A percentile compares a stretch with the other conserved stretches of the same genome.
Evolutionary conservation across 2,888 invertebrate species (phyloP).

Genomic region (Hoplodrina ambigua): DNA sequence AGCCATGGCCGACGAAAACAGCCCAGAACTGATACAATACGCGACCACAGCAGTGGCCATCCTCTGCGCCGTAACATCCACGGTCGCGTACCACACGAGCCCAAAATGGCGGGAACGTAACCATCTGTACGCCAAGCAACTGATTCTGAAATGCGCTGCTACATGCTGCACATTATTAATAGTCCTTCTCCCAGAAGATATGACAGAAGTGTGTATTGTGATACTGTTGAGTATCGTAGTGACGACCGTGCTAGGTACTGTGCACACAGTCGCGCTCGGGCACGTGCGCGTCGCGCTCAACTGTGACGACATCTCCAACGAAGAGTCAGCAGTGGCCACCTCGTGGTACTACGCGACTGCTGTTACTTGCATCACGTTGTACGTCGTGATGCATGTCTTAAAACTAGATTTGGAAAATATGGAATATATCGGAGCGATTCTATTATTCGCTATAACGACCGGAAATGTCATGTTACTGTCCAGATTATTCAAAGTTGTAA

Average conservation of each 20-base stretch:
- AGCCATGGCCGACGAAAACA: conserved; percentile 8
- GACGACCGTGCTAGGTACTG: not conserved
- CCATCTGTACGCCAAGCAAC: conserved; percentile 22
- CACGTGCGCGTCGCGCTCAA: conserved; percentile 12
- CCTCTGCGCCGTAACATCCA: conserved; percentile 11
- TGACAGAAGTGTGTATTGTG: not conserved
- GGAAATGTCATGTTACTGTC: conserved; percentile 25
- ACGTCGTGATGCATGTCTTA: conserved; percentile 8
- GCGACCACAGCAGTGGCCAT: not conserved
- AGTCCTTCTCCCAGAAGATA: conserved; percentile 7
- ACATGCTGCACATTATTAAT: not conserved
- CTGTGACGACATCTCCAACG: conserved; percentile 7
- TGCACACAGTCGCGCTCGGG: not conserved
- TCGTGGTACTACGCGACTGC: conserved; percentile 1
- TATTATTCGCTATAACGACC: conserved; percentile 8
- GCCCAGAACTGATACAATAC: conserved; percentile 13
- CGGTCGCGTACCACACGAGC: not conserved
- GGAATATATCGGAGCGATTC: not conserved
- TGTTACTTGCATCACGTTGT: not conserved
- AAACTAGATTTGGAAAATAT: not conserved
- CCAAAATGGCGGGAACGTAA: conserved; percentile 24
- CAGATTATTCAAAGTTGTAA: not conserved
- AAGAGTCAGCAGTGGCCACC: not conserved
- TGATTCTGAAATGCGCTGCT: not conserved
- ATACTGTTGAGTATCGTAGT: not conserved